Base-by-base conservation (phyloP, 1,140 invertebrate species). In the Drosophila ohnishii region DNA sequence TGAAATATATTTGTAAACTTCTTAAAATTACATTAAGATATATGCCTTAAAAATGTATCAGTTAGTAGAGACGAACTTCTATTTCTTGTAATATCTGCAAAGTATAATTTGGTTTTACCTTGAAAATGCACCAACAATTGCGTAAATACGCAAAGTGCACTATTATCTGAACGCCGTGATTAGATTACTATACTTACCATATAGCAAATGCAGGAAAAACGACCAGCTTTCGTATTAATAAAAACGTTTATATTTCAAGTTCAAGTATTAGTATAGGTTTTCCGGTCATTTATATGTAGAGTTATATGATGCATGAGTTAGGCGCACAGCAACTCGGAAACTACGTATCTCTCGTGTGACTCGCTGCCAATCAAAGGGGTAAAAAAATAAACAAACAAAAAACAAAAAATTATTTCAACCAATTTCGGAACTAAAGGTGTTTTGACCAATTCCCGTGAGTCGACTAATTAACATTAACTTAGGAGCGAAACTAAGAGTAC, bases 161-260 rank as follows among this genome's bases (percentile, higher is more conserved):
- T 28, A 19, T 42, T 59, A 63, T 63, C 61, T 63, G 0, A 22
- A 6, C 3, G 32, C 6, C 7, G 8, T n/a, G 64, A 66, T 39
- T 66, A 64, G 44, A 63, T 63, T 37, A 35, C 14, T 13, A 13
- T 22, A 25, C 30, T 53, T 34, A 60, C 63, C 42, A 25, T 47
- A 22, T 34, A 35, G 14, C 19, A 44, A 47, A 58, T 11, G 50
- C 45, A 35, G 14, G 25, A 16, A 59, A 45, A 32, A 22, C 16
- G 2, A 16, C 9, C 16, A 69, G 13, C 4, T 37, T 59, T 60
- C 45, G 53, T 58, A 69, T 86, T 80, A 87, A 87, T 86, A 86
- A 86, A 86, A 86, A 86, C 82, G 65, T 86, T 82, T 86, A 87
- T 86, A 86, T 86, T 86, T 86, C 79, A 77, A 70, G 47, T 80